A percentile compares a stretch with the other conserved stretches of the same genome.
Evolutionary conservation across 1,140 invertebrate genomes (phyloP).

Genomic region (Proctacanthus coquilletti): DNA sequence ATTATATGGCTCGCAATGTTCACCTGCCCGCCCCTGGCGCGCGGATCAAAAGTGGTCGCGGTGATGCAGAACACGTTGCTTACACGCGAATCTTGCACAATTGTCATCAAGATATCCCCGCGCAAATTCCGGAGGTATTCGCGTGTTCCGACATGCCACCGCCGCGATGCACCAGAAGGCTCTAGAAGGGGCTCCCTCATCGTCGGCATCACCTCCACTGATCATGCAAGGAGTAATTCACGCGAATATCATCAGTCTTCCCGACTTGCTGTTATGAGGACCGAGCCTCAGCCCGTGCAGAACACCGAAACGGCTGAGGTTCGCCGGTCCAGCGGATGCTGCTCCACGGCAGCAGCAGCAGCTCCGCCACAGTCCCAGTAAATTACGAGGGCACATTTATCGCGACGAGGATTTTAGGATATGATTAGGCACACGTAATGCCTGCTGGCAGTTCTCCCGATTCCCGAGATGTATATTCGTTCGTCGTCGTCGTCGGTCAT

Average conservation of each 20-base stretch:
- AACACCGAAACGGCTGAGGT: background rate
- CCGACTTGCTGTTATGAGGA: background rate
- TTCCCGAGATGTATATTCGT: no score
- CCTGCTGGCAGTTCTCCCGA: no score
- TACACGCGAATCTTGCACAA: constrained; percentile 1
- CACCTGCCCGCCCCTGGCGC: no score
- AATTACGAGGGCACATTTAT: constrained; percentile 3
- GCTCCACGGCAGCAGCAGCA: background rate
- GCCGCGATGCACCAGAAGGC: background rate
- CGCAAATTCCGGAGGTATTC: background rate
- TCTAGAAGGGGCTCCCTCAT: background rate
- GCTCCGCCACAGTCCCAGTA: background rate
- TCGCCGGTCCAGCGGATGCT: background rate
- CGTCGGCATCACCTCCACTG: background rate
- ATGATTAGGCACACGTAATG: constrained; percentile 4
- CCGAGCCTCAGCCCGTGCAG: no score
- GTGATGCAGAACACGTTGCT: no score
- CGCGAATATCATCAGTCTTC: background rate
- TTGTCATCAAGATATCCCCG: background rate
- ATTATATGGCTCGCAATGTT: no score
- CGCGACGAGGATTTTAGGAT: constrained; percentile 2
- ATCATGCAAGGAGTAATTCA: constrained; percentile 3
- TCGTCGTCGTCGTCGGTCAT: no score
- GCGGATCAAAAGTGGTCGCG: no score
- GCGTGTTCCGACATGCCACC: background rate